Percentiles rank a stretch among this genome's conserved stretches.
These are phyloP conservation scores for Lagodon rhomboides DNA, from an alignment of 2,797 vertebrate species.

Conservation along the genomic window DNA sequence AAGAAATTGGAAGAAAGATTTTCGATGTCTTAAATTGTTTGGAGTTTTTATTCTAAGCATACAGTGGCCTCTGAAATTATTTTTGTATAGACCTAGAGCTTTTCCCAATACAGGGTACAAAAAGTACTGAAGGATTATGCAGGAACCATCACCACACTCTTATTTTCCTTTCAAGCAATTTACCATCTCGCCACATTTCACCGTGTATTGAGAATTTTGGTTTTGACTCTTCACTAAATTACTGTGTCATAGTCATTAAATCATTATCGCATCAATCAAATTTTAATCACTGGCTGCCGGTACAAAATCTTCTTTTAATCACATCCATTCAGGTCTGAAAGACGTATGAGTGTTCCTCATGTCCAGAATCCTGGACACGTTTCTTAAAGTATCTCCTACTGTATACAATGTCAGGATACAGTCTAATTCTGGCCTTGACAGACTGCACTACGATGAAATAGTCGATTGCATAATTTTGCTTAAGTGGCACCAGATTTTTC, in stretches of 20 bases:
- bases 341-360: background rate
- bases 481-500: background rate
- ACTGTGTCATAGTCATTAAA: conserved; percentile 45
- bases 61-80: background rate
- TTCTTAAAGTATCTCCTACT: background rate
- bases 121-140: conserved; percentile 1
- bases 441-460: background rate
- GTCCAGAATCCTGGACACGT: conserved; percentile 1
- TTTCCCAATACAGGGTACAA: conserved; percentile 2
- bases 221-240: conserved; percentile 40
- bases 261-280: conserved; percentile 47
- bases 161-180: conserved; percentile 19
- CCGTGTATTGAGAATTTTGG: conserved; percentile 10
- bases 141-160: conserved; percentile 1
- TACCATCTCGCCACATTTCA: conserved; percentile 1
- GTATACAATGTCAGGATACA: conserved; percentile 10
- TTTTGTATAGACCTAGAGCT: conserved; percentile 4
- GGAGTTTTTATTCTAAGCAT: background rate
- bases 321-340: conserved; percentile 15
- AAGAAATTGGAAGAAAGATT: conserved; percentile 10
- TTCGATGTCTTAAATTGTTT: conserved; percentile 30
- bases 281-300: conserved; percentile 38
- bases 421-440: background rate
- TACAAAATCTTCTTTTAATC: conserved; percentile 17
- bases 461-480: background rate